phyloP scores from a whole-genome alignment of 2,113 vertebrate species.

The Ictidomys tridecemlineatus region DNA sequence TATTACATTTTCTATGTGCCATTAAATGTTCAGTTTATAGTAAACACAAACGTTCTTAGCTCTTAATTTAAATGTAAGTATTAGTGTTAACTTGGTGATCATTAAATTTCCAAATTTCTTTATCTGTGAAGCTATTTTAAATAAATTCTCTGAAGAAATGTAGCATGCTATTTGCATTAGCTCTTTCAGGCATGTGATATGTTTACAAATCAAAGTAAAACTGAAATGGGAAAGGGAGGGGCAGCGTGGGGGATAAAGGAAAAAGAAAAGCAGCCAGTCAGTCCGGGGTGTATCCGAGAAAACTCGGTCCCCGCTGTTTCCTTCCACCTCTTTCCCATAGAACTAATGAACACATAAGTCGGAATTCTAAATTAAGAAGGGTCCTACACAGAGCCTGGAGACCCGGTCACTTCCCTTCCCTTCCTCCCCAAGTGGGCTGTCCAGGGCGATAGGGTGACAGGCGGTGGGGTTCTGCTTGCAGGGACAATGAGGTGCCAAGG shows the following conservation, averaged over 20 bases:
- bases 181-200: not conserved
- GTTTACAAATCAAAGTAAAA: not conserved
- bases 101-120: conserved; percentile 21
- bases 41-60: not conserved
- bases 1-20: conserved; percentile 30
- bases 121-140: conserved; percentile 47
- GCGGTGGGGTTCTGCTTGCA: not conserved
- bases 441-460: not conserved
- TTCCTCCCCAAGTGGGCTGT: not conserved
- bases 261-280: not conserved
- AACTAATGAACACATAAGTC: not conserved
- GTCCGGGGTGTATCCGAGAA: not conserved
- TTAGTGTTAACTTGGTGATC: not conserved
- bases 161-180: conserved; percentile 38
- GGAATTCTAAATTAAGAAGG: not conserved
- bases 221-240: not conserved
- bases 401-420: not conserved
- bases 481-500: not conserved
- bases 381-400: not conserved
- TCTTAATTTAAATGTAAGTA: not conserved
- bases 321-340: not conserved
- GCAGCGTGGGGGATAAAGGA: not conserved
- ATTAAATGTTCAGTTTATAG: conserved; percentile 29
- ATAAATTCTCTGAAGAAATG: conserved; percentile 29
- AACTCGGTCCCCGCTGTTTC: not conserved